These are phyloP conservation scores for Coluber constrictor DNA, from an alignment of 2,797 vertebrate species.

Conservation along the genomic window DNA sequence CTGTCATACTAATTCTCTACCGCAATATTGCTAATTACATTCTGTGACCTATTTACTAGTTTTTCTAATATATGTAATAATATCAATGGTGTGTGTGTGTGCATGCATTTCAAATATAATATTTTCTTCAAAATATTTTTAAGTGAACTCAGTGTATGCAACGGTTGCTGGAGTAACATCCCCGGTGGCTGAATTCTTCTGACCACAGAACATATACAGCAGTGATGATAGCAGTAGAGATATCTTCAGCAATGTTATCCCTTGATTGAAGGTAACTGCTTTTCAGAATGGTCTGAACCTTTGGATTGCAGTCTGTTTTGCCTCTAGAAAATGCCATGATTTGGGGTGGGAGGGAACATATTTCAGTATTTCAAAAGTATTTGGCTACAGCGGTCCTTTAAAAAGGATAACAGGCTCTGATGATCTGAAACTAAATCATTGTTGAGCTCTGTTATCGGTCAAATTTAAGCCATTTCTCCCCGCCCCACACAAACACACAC, in stretches of 20 bases:
- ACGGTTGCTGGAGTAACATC: slow-evolving; percentile 10
- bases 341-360: background rate
- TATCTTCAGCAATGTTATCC: background rate
- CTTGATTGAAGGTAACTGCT: background rate
- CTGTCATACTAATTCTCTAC: background rate
- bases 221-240: background rate
- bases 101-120: background rate
- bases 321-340: background rate
- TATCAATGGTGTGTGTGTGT: background rate
- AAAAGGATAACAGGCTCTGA: background rate
- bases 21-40: background rate
- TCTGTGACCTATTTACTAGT: background rate
- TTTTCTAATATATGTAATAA: background rate
- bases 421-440: background rate
- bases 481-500: background rate
- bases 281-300: background rate
- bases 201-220: background rate
- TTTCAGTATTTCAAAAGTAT: background rate
- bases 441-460: background rate
- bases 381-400: background rate
- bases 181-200: background rate
- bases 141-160: background rate
- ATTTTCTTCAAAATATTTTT: slow-evolving; percentile 3
- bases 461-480: background rate
- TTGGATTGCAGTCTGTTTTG: background rate